Base-by-base conservation (phyloP, 2,888 invertebrate genomes). In the Cremastinae sp. region DNA sequence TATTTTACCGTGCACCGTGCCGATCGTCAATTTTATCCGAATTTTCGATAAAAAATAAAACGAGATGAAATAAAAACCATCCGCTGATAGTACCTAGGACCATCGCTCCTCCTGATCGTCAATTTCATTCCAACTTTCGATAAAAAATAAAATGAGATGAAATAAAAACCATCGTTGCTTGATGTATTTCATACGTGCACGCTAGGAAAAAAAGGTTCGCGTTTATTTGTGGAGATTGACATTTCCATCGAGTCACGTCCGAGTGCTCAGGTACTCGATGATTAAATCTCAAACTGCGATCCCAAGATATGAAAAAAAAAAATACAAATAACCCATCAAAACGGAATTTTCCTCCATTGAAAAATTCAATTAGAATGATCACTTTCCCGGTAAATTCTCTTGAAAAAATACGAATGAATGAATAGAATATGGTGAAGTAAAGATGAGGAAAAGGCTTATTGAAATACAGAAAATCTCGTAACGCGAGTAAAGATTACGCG, bases 1-100 rank as follows among this genome's bases (percentile, higher is more conserved):
- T 61, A 68, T 71, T 69, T 76, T 76, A 76, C 72, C 76, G 69
- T 69, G 64, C 39, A 55, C 37, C 22, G 41, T 49, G 64, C 51
- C 28, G 64, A 62, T 66, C 66, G 56, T 51, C 66, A 75, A 71
- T 71, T 61, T 51, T 28, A 22, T 47, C 62, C 43, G 41, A 64
- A 69, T 64, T 64, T 69, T 64, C 66, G 58, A 68, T 58, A 35
- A 16, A 66, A 56, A 71, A 75, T 55, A 55, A 43, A 49, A 35
- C 22, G 41, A 51, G 14, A 65, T 28, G 12, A 45, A 61, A 28
- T 4, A 49, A 51, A 75, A 56, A 68, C 53, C n/a, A 35, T 12
- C 58, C 22, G 64, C 58, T 64, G 58, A 69, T 59, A 45, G 41
- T 65, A 28, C 28, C 28, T 5, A 5, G 28, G 28, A 28, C 28